Conservation (phyloP, 2,797 vertebrate genomes). For the Mus caroli region DNA sequence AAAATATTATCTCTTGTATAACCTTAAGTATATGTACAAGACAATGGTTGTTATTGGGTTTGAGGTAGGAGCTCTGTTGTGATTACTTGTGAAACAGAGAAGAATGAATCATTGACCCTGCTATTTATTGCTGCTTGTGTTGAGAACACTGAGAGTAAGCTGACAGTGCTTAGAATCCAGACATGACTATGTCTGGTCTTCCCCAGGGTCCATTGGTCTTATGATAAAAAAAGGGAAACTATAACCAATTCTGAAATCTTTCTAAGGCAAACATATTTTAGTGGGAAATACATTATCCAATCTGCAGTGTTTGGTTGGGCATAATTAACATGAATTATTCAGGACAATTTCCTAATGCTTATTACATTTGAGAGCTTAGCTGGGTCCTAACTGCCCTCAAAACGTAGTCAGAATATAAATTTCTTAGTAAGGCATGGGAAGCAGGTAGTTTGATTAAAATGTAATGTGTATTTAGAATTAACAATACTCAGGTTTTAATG, state of each 20-base stretch:
- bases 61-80: not conserved
- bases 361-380: constrained; percentile 88
- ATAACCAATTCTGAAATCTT: constrained; percentile 85
- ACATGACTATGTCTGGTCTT: not conserved
- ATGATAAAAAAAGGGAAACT: constrained; percentile 73
- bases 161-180: constrained; percentile 29
- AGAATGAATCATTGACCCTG: constrained; percentile 55
- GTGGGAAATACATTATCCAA: constrained; percentile 85
- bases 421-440: constrained; percentile 77
- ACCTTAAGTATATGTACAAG: not conserved
- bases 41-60: constrained; percentile 57
- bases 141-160: not conserved
- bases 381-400: constrained; percentile 87
- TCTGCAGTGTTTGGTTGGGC: constrained; percentile 86
- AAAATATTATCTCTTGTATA: not conserved
- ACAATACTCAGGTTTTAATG: constrained; percentile 83
- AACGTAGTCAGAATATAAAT: constrained; percentile 87
- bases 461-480: constrained; percentile 85
- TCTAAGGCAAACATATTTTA: constrained; percentile 82
- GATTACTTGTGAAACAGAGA: constrained; percentile 64
- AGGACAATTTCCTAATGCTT: constrained; percentile 88
- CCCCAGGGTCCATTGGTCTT: constrained; percentile 69
- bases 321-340: constrained; percentile 91
- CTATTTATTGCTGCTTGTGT: constrained; percentile 67
- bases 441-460: constrained; percentile 87